A percentile compares a stretch with the other conserved stretches of the same genome.
These are phyloP conservation scores for Trachelipus rathkii DNA, from an alignment of 1,140 invertebrate genomes.

Conservation along the genomic window DNA sequence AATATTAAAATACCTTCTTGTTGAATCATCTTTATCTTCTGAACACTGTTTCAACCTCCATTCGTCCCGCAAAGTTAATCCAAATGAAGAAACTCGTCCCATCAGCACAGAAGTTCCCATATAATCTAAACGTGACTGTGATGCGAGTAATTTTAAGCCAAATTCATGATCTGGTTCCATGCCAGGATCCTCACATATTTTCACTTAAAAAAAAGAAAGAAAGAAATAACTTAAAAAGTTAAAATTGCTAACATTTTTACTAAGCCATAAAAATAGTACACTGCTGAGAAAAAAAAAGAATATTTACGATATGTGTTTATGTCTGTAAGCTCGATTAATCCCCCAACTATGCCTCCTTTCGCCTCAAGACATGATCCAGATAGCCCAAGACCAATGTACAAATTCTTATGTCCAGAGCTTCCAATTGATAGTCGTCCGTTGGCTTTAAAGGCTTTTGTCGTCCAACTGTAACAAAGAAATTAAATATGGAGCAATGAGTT, in stretches of 20 bases:
- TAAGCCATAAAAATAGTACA: not conserved
- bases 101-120: conserved; percentile 90
- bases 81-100: conserved; percentile 76
- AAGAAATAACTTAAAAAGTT: no score
- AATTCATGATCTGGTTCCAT: conserved; percentile 83
- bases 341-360: conserved; percentile 92
- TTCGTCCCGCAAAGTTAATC: conserved; percentile 71
- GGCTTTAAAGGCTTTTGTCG: conserved; percentile 82
- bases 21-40: conserved; percentile 45
- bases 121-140: conserved; percentile 88
- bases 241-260: no score
- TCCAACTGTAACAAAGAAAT: no score
- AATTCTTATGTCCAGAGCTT: conserved; percentile 88
- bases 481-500: no score
- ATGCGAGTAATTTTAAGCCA: conserved; percentile 73
- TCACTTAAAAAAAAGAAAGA: no score
- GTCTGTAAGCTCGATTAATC: conserved; percentile 82
- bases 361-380: conserved; percentile 86
- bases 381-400: conserved; percentile 81
- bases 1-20: conserved; percentile 41
- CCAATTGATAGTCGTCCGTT: conserved; percentile 88
- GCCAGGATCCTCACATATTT: conserved; percentile 83
- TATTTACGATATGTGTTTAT: conserved; percentile 77
- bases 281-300: conserved; percentile 21
- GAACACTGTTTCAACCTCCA: conserved; percentile 62